Conservation (phyloP, 30 jellyfish, hydroid and myxozoan genomes). For the Aurelia sp. region DNA sequence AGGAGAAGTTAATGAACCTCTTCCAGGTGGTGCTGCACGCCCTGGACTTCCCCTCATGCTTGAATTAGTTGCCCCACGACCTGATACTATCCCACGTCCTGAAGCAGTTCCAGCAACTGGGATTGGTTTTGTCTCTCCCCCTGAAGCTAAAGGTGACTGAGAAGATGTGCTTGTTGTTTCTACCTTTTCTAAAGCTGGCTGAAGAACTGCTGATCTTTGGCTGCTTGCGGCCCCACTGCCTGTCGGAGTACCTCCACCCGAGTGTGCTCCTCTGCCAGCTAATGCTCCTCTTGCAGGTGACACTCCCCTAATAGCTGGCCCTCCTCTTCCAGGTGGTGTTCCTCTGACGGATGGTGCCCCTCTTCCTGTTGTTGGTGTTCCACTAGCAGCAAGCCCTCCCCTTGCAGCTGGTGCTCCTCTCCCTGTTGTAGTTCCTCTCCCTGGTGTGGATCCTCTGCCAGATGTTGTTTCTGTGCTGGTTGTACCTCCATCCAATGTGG, state of each 20-base stretch:
- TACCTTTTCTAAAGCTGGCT: too few species aligned
- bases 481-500: background rate
- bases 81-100: too few species aligned
- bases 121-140: too few species aligned
- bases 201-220: constrained; percentile 5
- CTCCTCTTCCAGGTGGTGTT: constrained; percentile 11
- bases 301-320: background rate
- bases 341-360: background rate
- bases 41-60: background rate
- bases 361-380: constrained; percentile 10
- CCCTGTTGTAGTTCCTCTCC: constrained; percentile 22
- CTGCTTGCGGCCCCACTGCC: constrained; percentile 55
- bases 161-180: too few species aligned
- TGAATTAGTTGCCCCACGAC: too few species aligned
- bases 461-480: constrained; percentile 13
- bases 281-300: background rate
- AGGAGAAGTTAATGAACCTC: constrained; percentile 20
- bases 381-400: constrained; percentile 20
- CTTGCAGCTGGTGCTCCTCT: constrained; percentile 38
- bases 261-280: constrained; percentile 12
- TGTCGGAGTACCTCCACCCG: constrained; percentile 32
- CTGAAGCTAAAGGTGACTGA: too few species aligned
- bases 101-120: too few species aligned
- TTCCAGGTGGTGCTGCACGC: background rate
- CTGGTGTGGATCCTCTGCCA: constrained; percentile 5